phyloP scores from a whole-genome alignment of 2,888 invertebrate species.

The Mesopsocus fuscifrons region DNA sequence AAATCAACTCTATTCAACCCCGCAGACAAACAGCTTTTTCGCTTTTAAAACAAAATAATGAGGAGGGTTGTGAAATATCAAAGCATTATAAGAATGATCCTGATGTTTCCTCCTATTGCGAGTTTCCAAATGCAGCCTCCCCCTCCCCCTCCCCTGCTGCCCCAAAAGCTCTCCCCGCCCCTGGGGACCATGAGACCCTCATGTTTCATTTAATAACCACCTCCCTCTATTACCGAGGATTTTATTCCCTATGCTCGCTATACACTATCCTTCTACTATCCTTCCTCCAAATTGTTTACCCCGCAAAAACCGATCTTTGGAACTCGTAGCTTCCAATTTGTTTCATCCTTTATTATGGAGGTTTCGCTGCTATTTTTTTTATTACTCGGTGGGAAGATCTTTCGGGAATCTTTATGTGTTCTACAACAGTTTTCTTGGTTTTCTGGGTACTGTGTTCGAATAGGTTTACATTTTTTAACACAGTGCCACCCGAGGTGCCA shows the following conservation, averaged over 20 bases:
- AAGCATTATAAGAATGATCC: conserved; percentile 10
- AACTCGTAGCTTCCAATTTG: too few relatives aligned
- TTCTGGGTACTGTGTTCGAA: too few relatives aligned
- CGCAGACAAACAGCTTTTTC: neutral
- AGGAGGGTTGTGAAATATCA: conserved; percentile 3
- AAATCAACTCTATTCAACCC: conserved; percentile 1
- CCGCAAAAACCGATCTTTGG: neutral
- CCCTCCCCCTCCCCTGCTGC: too few relatives aligned
- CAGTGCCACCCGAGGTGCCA: too few relatives aligned
- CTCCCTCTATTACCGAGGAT: conserved; percentile 10
- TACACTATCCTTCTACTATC: conserved; percentile 1
- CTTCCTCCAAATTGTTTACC: conserved; percentile 5
- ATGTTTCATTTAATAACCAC: conserved; percentile 11
- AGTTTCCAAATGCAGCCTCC: neutral
- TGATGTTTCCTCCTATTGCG: conserved; percentile 5
- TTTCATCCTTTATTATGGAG: too few relatives aligned
- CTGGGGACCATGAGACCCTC: conserved; percentile 3
- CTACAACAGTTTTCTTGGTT: too few relatives aligned
- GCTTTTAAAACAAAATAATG: neutral
- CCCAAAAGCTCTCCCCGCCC: conserved; percentile 3
- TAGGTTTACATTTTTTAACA: too few relatives aligned
- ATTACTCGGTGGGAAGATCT: too few relatives aligned
- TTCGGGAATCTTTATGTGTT: too few relatives aligned
- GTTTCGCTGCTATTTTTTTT: too few relatives aligned
- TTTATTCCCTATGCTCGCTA: conserved; percentile 5